Conservation (phyloP, 2,797 vertebrate genomes). For the Gadopsis bispinosus region DNA sequence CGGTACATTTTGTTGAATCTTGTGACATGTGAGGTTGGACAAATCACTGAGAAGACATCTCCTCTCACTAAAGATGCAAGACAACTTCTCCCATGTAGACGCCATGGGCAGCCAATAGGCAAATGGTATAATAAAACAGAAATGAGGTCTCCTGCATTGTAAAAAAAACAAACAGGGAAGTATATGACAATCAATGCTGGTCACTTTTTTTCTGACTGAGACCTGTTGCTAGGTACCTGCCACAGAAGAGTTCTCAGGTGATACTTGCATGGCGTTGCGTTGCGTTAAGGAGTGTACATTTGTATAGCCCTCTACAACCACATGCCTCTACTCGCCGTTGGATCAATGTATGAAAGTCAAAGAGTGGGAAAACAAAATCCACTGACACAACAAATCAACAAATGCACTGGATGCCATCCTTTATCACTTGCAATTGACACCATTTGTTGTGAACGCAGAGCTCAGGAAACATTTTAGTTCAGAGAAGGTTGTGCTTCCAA, state of each 20-base stretch:
- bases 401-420: constrained; percentile 52
- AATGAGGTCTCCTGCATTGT: not conserved
- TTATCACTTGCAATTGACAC: constrained; percentile 60
- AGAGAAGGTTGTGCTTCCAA: constrained; percentile 62
- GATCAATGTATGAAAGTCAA: constrained; percentile 7
- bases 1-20: constrained; percentile 10
- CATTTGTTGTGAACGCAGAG: constrained; percentile 62
- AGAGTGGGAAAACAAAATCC: not conserved
- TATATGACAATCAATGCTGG: not conserved
- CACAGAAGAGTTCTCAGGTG: not conserved
- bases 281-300: not conserved
- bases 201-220: constrained; percentile 4
- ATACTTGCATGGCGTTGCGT: constrained; percentile 13
- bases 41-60: constrained; percentile 14
- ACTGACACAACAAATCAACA: constrained; percentile 37
- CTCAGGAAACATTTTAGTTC: constrained; percentile 74
- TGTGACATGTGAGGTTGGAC: constrained; percentile 5
- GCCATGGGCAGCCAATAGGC: not conserved
- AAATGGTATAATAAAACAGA: not conserved
- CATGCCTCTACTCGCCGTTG: not conserved
- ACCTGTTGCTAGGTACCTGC: not conserved
- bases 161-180: not conserved
- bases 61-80: not conserved
- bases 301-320: not conserved
- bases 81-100: not conserved